Evolutionary conservation across 2,797 vertebrate species (phyloP).

Genomic region (Xiphorhynchus erythropygius): DNA sequence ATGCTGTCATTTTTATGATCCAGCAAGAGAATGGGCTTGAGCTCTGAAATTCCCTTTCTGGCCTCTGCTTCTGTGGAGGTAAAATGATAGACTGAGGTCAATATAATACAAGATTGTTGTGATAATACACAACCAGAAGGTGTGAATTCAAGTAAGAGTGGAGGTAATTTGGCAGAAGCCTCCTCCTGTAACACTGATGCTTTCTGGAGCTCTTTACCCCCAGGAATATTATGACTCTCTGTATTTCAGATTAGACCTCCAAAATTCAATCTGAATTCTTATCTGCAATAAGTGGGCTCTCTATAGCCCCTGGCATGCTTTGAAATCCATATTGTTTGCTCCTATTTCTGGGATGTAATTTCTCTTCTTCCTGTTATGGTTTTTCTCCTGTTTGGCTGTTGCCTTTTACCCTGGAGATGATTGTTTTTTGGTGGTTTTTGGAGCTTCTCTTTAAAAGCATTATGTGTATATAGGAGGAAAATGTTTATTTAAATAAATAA

Average conservation of each 20-base stretch:
- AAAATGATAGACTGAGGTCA: not conserved
- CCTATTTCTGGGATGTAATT: not conserved
- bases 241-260: slow-evolving; percentile 7
- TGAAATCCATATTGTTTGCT: not conserved
- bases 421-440: not conserved
- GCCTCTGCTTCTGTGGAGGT: not conserved
- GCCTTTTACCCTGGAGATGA: not conserved
- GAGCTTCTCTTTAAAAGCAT: not conserved
- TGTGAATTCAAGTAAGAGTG: not conserved
- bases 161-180: not conserved
- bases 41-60: not conserved
- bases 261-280: slow-evolving; percentile 17
- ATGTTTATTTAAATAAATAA: not conserved
- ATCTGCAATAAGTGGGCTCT: not conserved
- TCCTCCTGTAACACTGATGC: not conserved
- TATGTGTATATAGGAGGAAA: not conserved
- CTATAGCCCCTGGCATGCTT: not conserved
- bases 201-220: not conserved
- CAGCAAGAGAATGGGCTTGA: not conserved
- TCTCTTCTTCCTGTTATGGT: not conserved
- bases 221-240: not conserved
- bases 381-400: not conserved
- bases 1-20: not conserved
- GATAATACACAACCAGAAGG: not conserved
- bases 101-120: not conserved